phyloP scores from a whole-genome alignment of 2,888 invertebrate species.

The Dryobotodes eremita region DNA sequence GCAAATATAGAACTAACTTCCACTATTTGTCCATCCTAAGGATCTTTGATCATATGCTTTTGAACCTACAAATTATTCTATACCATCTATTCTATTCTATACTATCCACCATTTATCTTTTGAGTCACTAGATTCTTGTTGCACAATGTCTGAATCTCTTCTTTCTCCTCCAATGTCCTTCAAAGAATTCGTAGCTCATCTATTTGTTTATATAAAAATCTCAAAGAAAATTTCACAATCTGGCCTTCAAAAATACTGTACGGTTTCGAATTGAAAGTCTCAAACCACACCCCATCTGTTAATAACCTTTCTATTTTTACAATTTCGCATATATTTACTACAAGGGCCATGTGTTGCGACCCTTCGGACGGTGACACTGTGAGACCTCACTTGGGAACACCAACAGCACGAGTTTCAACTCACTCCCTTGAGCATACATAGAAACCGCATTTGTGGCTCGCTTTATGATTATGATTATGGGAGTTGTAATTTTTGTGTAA shows the following conservation, averaged over 20 bases:
- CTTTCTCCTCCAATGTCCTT: too few relatives aligned
- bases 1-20: neutral
- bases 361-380: conserved; percentile 52
- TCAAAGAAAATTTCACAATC: neutral
- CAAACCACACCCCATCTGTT: conserved; percentile 32
- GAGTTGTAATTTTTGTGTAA: conserved; percentile 27
- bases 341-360: conserved; percentile 34
- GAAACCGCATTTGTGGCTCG: conserved; percentile 80
- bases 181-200: too few relatives aligned
- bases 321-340: conserved; percentile 54
- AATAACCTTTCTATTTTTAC: conserved; percentile 53
- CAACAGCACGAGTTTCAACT: conserved; percentile 66
- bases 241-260: neutral
- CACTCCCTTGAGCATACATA: conserved; percentile 80
- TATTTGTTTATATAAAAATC: too few relatives aligned
- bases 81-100: too few relatives aligned
- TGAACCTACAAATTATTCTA: too few relatives aligned
- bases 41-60: neutral
- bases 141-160: too few relatives aligned
- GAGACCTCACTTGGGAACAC: conserved; percentile 68
- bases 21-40: neutral
- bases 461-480: conserved; percentile 46
- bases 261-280: neutral
- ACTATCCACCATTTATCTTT: neutral
- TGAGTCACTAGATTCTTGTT: neutral